These are phyloP conservation scores for Colletes gigas DNA, from an alignment of 1,140 invertebrate species.

Conservation along the genomic window DNA sequence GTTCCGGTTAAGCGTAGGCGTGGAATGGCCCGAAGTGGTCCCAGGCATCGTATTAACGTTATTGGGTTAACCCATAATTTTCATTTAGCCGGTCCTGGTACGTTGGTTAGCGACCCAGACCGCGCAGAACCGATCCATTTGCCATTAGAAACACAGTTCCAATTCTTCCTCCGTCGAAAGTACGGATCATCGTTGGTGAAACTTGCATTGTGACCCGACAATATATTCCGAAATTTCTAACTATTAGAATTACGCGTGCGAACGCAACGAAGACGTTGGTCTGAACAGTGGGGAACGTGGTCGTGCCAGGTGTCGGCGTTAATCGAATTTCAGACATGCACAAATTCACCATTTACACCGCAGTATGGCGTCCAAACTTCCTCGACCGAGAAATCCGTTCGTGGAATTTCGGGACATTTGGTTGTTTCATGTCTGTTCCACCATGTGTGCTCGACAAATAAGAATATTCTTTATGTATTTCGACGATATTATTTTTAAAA, in stretches of 20 bases:
- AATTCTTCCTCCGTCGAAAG: neutral
- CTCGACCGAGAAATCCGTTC: no score
- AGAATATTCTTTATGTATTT: no score
- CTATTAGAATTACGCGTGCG: neutral
- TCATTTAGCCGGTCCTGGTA: constrained; percentile 17
- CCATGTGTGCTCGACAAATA: no score
- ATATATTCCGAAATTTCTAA: neutral
- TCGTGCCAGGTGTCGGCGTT: neutral
- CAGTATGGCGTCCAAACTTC: neutral
- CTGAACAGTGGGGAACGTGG: no score
- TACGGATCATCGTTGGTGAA: neutral
- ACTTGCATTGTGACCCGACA: neutral
- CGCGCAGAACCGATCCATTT: constrained; percentile 12
- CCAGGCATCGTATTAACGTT: constrained; percentile 21
- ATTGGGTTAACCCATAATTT: constrained; percentile 27
- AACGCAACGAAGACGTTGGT: neutral
- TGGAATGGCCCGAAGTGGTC: constrained; percentile 1
- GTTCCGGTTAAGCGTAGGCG: neutral
- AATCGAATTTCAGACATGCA: neutral
- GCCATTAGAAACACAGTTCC: neutral
- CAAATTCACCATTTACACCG: neutral
- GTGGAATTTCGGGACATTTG: no score
- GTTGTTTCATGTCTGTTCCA: no score
- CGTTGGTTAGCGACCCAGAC: constrained; percentile 3
- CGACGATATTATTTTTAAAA: no score